A percentile compares a stretch with the other conserved stretches of the same genome.
Conservation (phyloP, 2,113 vertebrate species). For the Pterocles burchelli region DNA sequence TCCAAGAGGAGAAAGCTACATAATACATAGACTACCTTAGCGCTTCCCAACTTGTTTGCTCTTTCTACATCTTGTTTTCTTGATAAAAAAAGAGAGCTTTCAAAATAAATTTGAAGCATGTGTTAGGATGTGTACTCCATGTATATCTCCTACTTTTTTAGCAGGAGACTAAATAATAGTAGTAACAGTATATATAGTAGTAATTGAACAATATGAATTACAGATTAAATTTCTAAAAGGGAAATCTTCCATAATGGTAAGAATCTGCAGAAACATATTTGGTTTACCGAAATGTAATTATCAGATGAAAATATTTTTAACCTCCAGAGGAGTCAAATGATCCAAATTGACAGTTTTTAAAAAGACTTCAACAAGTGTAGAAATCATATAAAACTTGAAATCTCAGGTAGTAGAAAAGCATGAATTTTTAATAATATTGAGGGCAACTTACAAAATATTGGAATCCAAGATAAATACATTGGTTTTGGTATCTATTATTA, state of each 20-base stretch:
- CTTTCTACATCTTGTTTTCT: not conserved
- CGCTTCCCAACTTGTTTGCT: not conserved
- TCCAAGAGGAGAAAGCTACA: not conserved
- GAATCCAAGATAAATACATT: not conserved
- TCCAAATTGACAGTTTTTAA: not conserved
- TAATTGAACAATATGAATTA: not conserved
- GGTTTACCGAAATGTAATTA: not conserved
- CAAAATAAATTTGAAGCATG: not conserved
- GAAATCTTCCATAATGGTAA: not conserved
- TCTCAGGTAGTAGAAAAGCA: not conserved
- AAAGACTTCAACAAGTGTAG: not conserved
- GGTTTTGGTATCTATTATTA: not conserved
- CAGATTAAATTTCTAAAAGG: not conserved
- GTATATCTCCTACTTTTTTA: not conserved
- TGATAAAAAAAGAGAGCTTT: not conserved
- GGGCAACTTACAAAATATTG: not conserved
- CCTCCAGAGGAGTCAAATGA: not conserved
- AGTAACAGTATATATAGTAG: not conserved
- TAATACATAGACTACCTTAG: not conserved
- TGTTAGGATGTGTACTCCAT: not conserved
- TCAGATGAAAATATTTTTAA: not conserved
- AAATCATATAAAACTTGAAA: not conserved
- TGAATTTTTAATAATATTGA: not conserved
- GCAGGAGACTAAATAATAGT: not conserved
- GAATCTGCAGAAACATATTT: not conserved